Base-by-base conservation (phyloP, 2,113 vertebrate genomes). In the Neolamprologus kungweensis region DNA sequence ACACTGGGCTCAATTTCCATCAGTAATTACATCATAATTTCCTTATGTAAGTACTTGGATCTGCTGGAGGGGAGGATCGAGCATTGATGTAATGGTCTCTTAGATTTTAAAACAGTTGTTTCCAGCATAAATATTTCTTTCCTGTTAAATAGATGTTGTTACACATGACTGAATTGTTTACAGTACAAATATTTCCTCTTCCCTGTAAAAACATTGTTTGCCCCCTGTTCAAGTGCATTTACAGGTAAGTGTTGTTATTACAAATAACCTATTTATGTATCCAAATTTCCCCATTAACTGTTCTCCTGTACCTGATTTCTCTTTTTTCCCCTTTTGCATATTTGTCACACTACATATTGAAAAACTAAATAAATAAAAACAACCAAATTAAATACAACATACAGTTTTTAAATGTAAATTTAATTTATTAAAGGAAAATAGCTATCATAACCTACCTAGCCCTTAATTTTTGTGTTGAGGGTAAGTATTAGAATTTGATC, bases 271-370 rank as follows among this genome's bases (percentile, higher is more conserved):
- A 57, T 57, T 57, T 57, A 28, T 57, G 13, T 57, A 57, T 57
- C 13, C 13, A 57, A 57, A 28, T 57, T 0, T 57, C 54, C 23
- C 54, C 54, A 1, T 57, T 57, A 26, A 57, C 23, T 57, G 1
- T 57, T 57, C 23, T 57, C 55, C 55, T 1, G 7, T 16, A 28
- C 0, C 55, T 28, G 53, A 55, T 55, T 23, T 55, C 2, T 54
- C 0, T 23, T 55, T 12, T 17, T 55, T 12, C 4, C 0, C 1
- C 55, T 26, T 57, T 28, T 57, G 23, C 55, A 16, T 57, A 57
- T 58, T 58, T 58, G 23, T 28, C 55, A 58, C 23, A 58, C 55
- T 58, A 58, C 54, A 57, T 58, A 16, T 16, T 16, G 55, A 28
- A 58, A 58, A 57, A 57, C 55, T 1, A 28, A 57, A 2, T 55